Evolutionary conservation across 2,113 vertebrate species (phyloP).

Genomic region (Limnothrissa miodon): DNA sequence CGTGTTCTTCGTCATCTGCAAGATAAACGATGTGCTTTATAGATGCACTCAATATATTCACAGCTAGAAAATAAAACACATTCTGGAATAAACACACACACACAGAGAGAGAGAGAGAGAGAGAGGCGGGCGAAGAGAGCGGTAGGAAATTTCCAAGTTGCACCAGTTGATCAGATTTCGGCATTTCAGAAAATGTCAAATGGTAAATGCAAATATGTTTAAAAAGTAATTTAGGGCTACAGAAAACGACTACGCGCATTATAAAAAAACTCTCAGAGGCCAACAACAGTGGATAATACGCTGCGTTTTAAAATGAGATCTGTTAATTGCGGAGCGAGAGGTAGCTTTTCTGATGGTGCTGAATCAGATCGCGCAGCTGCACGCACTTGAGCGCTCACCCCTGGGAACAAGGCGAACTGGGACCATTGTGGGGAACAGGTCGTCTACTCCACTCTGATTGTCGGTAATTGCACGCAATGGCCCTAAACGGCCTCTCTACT

Average conservation of each 20-base stretch:
- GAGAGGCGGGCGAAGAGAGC: background rate
- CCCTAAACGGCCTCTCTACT: constrained; percentile 95
- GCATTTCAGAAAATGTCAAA: background rate
- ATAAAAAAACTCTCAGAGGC: constrained; percentile 67
- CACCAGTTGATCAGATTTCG: constrained; percentile 11
- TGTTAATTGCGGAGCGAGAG: constrained; percentile 89
- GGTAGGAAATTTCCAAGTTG: background rate
- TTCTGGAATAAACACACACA: background rate
- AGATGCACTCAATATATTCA: background rate
- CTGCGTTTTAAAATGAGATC: constrained; percentile 82
- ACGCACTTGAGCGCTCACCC: constrained; percentile 96
- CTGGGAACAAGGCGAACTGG: constrained; percentile 88
- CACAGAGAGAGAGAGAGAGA: background rate
- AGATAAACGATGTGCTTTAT: constrained; percentile 33
- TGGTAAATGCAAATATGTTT: constrained; percentile 34
- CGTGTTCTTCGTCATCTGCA: constrained; percentile 84
- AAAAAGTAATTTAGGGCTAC: constrained; percentile 35
- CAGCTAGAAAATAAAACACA: background rate
- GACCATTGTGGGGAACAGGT: constrained; percentile 91
- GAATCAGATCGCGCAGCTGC: constrained; percentile 96
- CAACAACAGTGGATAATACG: constrained; percentile 83
- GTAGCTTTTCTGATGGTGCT: constrained; percentile 80
- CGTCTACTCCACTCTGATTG: constrained; percentile 90
- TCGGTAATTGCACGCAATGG: constrained; percentile 95
- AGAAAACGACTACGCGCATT: constrained; percentile 1